Conservation (phyloP, 2,888 invertebrate species). For the Xestia c-nigrum region DNA sequence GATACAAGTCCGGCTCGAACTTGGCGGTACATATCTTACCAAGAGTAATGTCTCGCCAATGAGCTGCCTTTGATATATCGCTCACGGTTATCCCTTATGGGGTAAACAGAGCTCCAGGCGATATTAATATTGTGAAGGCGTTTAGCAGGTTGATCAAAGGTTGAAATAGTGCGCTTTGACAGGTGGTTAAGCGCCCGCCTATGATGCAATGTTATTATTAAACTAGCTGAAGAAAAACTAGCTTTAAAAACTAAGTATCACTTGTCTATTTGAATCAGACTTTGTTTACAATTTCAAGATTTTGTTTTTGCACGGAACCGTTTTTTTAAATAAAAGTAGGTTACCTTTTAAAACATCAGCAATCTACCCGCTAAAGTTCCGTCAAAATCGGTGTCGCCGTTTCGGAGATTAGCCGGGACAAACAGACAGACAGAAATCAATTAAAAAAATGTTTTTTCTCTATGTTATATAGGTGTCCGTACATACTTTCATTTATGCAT, state of each 20-base stretch:
- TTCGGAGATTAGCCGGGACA: neutral
- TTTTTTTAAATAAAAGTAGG: neutral
- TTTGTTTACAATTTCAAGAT: neutral
- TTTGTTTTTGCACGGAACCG: neutral
- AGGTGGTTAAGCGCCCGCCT: conserved; percentile 39
- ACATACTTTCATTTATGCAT: neutral
- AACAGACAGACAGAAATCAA: neutral
- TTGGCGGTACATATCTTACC: conserved; percentile 22
- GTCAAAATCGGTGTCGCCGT: neutral
- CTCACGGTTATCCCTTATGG: conserved; percentile 63
- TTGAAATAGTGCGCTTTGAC: conserved; percentile 49
- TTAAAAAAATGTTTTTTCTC: too few relatives aligned
- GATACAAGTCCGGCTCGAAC: conserved; percentile 14
- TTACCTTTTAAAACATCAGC: neutral
- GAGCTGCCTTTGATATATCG: conserved; percentile 60
- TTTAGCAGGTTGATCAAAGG: conserved; percentile 59
- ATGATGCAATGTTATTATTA: conserved; percentile 33
- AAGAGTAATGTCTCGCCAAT: conserved; percentile 53
- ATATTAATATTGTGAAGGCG: conserved; percentile 56
- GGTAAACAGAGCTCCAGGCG: conserved; percentile 54
- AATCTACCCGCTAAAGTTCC: neutral
- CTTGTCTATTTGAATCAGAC: neutral
- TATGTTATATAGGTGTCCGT: too few relatives aligned
- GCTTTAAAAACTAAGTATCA: neutral
- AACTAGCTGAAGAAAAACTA: neutral